These are phyloP conservation scores for Bombylius major DNA, from an alignment of 2,888 invertebrate genomes.

Conservation along the genomic window DNA sequence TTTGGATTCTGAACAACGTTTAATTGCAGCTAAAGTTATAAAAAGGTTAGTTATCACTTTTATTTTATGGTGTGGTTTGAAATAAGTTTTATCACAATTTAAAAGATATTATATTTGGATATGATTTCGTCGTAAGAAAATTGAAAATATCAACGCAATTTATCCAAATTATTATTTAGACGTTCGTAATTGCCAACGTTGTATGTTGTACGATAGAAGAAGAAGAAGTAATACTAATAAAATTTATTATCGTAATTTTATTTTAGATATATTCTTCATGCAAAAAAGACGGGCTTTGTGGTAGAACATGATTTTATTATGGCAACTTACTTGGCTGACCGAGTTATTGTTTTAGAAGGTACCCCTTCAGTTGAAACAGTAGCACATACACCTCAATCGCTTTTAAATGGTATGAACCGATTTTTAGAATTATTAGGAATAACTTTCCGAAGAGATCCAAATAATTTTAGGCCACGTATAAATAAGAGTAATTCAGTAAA, in stretches of 20 bases:
- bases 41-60: slow-evolving; percentile 53
- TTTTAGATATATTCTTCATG: slow-evolving; percentile 87
- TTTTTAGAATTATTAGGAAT: slow-evolving; percentile 92
- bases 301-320: slow-evolving; percentile 99
- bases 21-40: slow-evolving; percentile 98
- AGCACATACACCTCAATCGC: slow-evolving; percentile 83
- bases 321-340: slow-evolving; percentile 97
- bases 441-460: slow-evolving; percentile 96
- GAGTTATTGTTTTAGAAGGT: slow-evolving; percentile 98
- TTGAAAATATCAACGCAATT: too few species aligned
- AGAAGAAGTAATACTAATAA: too few species aligned
- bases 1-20: slow-evolving; percentile 98
- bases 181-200: background rate
- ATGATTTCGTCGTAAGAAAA: too few species aligned
- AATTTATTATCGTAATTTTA: slow-evolving; percentile 4
- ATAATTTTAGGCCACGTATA: slow-evolving; percentile 96
- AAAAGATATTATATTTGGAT: too few species aligned
- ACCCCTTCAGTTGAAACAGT: slow-evolving; percentile 75
- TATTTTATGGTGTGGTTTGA: background rate
- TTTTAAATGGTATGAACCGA: slow-evolving; percentile 95
- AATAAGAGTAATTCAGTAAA: slow-evolving; percentile 95
- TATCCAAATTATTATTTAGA: too few species aligned
- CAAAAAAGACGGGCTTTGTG: slow-evolving; percentile 98
- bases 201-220: too few species aligned
- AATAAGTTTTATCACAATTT: background rate